Conservation (phyloP, 2,113 vertebrate genomes). For the Spheniscus mendiculus region DNA sequence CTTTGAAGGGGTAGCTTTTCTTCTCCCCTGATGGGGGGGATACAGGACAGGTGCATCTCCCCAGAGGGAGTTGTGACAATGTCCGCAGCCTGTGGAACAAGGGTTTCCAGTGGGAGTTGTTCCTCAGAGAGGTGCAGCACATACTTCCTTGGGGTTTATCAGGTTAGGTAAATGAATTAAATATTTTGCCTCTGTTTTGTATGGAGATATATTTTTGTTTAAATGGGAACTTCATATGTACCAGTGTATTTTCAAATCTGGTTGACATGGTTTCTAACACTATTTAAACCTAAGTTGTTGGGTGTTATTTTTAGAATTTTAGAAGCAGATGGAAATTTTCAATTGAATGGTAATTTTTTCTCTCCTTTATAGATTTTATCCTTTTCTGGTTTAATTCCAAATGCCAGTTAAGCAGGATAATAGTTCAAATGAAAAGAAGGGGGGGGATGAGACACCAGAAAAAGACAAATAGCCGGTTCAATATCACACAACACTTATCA, state of each 20-base stretch:
- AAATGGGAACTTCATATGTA: not conserved
- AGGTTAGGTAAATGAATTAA: not conserved
- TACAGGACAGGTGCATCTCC: not conserved
- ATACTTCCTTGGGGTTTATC: not conserved
- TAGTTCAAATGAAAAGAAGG: not conserved
- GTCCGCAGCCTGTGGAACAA: not conserved
- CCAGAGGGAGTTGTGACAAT: fast-evolving
- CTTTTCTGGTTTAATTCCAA: not conserved
- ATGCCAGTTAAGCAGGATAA: not conserved
- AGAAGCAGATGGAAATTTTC: not conserved
- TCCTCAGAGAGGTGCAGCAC: not conserved
- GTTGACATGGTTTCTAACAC: not conserved
- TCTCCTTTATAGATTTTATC: not conserved
- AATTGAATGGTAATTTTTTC: fast-evolving
- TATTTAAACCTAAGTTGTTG: not conserved
- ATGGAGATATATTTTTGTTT: not conserved
- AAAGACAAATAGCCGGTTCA: not conserved
- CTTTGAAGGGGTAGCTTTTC: not conserved
- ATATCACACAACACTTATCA: not conserved
- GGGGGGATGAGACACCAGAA: fast-evolving
- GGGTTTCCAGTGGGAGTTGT: not conserved
- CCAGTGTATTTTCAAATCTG: not conserved
- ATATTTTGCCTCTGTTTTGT: not conserved
- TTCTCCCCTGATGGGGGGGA: not conserved
- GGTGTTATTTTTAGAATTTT: not conserved